Percentiles rank a stretch among this genome's conserved stretches.
Evolutionary conservation across 2,797 vertebrate genomes (phyloP).

Genomic region (Rhabdophis nuchalis): DNA sequence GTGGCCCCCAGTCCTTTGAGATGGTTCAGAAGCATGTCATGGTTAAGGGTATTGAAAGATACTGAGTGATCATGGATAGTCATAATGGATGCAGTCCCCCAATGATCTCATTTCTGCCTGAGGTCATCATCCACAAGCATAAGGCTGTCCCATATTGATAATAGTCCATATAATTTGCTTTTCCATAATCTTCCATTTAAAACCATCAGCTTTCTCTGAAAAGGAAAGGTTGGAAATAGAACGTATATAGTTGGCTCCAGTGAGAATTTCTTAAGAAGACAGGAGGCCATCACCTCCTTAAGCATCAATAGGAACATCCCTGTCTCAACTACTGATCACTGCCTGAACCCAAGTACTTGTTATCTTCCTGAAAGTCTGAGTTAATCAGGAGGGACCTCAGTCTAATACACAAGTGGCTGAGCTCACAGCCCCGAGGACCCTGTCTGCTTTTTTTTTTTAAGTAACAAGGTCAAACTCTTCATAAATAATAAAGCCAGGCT

Average conservation of each 20-base stretch:
- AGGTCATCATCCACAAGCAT: not conserved
- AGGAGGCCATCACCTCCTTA: not conserved
- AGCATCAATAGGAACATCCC: not conserved
- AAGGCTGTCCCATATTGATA: not conserved
- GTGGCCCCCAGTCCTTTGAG: not conserved
- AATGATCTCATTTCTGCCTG: not conserved
- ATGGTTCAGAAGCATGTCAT: not conserved
- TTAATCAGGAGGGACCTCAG: not conserved
- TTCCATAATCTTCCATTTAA: not conserved
- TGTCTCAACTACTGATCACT: not conserved
- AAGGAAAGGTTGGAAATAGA: not conserved
- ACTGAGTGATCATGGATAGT: not conserved
- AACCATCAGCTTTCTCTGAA: not conserved
- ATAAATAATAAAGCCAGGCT: not conserved
- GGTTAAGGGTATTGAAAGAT: not conserved
- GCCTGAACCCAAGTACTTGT: not conserved
- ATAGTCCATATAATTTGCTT: not conserved
- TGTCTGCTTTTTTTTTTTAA: not conserved
- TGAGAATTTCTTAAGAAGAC: not conserved
- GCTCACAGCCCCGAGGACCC: not conserved
- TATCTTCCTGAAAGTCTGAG: not conserved
- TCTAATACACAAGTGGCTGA: not conserved
- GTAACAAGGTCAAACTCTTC: not conserved
- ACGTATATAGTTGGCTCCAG: not conserved
- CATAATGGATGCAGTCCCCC: not conserved